Base-by-base conservation (phyloP, 1,140 invertebrate genomes). In the Campoletis sonorensis region DNA sequence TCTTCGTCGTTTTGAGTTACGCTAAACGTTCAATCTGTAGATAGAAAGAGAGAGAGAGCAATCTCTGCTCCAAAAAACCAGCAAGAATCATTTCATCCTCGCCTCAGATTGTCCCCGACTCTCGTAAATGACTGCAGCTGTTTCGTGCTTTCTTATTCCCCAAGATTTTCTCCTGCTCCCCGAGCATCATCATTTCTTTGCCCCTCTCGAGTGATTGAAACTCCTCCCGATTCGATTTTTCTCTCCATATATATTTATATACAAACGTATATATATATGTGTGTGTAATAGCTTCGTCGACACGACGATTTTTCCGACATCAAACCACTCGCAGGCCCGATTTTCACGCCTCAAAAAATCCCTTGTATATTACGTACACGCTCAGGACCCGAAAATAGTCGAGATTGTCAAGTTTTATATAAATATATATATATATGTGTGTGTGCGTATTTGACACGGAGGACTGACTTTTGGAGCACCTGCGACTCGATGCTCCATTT, bases 1-100 rank as follows among this genome's bases (percentile, higher is more conserved):
- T 81, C 71, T 27, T 75, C 54, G 70, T 67, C 71, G 54, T 67
- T 81, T 81, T 49, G 23, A 75, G 64, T 58, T 27, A 3, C 64
- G 58, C 79, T 81, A 81, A 81, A 71, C 40, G 58, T 54, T 81
- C 79, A 76, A 81, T 81, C 79, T 81, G 79, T 81, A 21, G 58
- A 61, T 23, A 67, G n/a, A 27, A 27, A 67, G 23, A n/a, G 54
- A 58, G 54, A 64, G 61, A 27, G 54, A 64, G 61, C 23, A 64
- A 64, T 64, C 23, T 23, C n/a, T 26, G 61, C 23, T 80, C 49
- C 79, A 21, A 72, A 81, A 73, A 27, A 61, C 73, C 45, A 77
- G 15, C n/a, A 64, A 64, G 45, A 77, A 40, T 77, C 51, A 77
- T 77, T 77, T 61, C 73, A 16, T 61, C 73, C 64, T 64, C 27